Evolutionary conservation across 2,888 invertebrate genomes (phyloP).

Genomic region (Malachius bipustulatus): DNA sequence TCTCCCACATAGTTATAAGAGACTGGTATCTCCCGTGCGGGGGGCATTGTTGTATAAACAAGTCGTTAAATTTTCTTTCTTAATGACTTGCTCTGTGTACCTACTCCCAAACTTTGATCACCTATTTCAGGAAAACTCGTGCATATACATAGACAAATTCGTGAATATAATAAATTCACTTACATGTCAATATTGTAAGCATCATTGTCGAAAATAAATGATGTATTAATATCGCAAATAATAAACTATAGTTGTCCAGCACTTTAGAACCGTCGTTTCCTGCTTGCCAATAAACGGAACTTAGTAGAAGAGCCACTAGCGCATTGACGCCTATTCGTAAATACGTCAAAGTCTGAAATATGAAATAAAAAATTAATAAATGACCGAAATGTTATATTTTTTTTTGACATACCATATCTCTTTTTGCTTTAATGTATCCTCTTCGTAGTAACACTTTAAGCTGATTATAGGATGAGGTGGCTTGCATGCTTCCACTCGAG

Average conservation of each 20-base stretch:
- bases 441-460: conserved; percentile 55
- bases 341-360: conserved; percentile 62
- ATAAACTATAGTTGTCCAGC: conserved; percentile 71
- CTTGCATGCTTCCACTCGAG: too few species aligned
- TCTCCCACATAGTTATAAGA: too few species aligned
- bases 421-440: conserved; percentile 60
- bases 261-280: conserved; percentile 68
- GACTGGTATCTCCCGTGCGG: too few species aligned
- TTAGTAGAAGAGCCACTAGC: conserved; percentile 63
- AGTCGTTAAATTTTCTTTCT: too few species aligned
- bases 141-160: too few species aligned
- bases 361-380: conserved; percentile 9
- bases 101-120: too few species aligned
- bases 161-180: too few species aligned
- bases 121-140: too few species aligned
- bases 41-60: too few species aligned
- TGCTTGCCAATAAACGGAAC: conserved; percentile 59
- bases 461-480: conserved; percentile 61
- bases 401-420: conserved; percentile 66
- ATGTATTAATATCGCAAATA: conserved; percentile 87
- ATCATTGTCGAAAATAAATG: conserved; percentile 88
- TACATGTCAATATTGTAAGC: conserved; percentile 77
- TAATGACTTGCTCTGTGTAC: too few species aligned
- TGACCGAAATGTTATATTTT: too few species aligned
- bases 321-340: conserved; percentile 63